Conservation (phyloP, 2,888 invertebrate genomes). For the Hirtodrosophila duncani region DNA sequence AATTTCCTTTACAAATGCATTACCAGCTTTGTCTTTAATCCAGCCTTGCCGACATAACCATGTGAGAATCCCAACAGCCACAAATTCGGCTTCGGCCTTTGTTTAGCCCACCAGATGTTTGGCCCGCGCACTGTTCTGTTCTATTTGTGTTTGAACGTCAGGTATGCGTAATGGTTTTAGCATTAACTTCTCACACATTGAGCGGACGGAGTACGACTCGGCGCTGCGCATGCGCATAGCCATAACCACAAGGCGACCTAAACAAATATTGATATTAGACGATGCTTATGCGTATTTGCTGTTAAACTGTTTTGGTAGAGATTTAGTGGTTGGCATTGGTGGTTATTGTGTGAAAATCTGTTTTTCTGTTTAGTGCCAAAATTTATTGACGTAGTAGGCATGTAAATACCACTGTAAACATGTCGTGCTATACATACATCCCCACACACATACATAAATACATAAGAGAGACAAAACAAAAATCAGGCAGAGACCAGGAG, state of each 20-base stretch:
- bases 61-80: no score
- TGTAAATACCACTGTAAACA: conserved; percentile 46
- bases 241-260: conserved; percentile 46
- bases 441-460: no score
- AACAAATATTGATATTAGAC: conserved; percentile 54
- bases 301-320: conserved; percentile 49
- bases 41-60: no score
- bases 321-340: conserved; percentile 53
- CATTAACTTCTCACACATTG: no score
- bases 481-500: conserved; percentile 45
- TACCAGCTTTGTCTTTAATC: no score
- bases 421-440: conserved; percentile 13
- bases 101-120: no score
- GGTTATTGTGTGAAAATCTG: conserved; percentile 63
- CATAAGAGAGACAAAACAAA: no score
- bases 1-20: no score
- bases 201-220: not conserved
- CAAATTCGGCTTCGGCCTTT: no score
- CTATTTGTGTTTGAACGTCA: conserved; percentile 6
- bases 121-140: conserved; percentile 10
- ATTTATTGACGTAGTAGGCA: conserved; percentile 57
- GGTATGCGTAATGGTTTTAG: conserved; percentile 44
- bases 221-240: conserved; percentile 60
- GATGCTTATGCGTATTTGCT: conserved; percentile 45
- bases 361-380: conserved; percentile 48